These are phyloP conservation scores for Blennius ocellaris DNA, from an alignment of 2,113 vertebrate genomes.

Conservation along the genomic window DNA sequence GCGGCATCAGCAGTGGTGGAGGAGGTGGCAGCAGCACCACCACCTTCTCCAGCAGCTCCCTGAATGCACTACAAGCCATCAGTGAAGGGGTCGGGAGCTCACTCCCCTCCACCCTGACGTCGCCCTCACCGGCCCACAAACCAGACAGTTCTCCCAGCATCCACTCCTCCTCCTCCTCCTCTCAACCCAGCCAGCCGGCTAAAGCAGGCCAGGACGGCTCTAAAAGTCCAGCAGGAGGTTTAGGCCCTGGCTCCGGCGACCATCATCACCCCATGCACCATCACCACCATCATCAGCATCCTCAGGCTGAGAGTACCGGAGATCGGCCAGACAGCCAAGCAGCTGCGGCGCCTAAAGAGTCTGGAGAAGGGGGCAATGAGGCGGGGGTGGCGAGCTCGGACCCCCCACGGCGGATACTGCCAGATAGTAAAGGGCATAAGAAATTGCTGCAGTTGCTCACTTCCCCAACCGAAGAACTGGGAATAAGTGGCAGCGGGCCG, in stretches of 20 bases:
- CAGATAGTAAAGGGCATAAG: conserved; percentile 94
- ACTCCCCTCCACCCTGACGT: conserved; percentile 91
- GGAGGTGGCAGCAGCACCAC: conserved; percentile 75
- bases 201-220: conserved; percentile 79
- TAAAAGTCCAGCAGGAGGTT: conserved; percentile 85
- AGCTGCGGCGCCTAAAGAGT: conserved; percentile 82
- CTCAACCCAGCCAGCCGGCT: conserved; percentile 75
- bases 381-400: conserved; percentile 78
- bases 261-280: conserved; percentile 75
- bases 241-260: conserved; percentile 62
- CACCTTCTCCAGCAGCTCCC: conserved; percentile 95
- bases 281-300: conserved; percentile 76
- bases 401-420: conserved; percentile 82
- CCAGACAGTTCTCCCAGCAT: conserved; percentile 91
- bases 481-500: conserved; percentile 82
- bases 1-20: conserved; percentile 85
- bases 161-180: conserved; percentile 79
- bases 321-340: conserved; percentile 90
- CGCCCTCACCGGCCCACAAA: conserved; percentile 88
- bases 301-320: conserved; percentile 87
- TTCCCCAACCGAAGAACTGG: conserved; percentile 92
- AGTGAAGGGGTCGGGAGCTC: conserved; percentile 97
- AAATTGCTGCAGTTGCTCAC: conserved; percentile 96
- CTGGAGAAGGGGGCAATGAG: conserved; percentile 85
- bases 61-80: conserved; percentile 97